phyloP scores from a whole-genome alignment of 2,888 invertebrate species.

The Megaustenia siamemsis region DNA sequence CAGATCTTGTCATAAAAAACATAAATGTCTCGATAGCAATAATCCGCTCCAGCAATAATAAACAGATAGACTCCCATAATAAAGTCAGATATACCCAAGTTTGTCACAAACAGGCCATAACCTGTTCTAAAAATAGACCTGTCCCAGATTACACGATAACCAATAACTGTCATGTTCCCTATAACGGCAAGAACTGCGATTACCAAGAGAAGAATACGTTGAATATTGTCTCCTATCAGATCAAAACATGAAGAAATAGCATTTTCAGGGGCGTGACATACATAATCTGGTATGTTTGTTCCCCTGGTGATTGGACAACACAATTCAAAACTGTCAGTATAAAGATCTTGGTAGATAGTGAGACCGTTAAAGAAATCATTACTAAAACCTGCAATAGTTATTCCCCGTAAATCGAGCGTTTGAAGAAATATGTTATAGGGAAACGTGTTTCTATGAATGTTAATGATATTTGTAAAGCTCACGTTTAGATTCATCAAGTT shows the following conservation, averaged over 20 bases:
- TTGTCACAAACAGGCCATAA: conserved; percentile 57
- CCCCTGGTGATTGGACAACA: conserved; percentile 27
- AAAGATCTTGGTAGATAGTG: neutral
- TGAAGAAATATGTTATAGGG: neutral
- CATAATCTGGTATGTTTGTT: neutral
- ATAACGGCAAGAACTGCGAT: conserved; percentile 59
- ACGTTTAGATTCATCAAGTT: neutral
- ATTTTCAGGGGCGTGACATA: conserved; percentile 57
- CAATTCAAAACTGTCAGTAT: neutral
- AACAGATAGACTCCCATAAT: conserved; percentile 65
- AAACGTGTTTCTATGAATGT: neutral
- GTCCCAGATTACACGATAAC: conserved; percentile 37
- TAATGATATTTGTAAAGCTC: neutral
- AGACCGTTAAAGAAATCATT: neutral
- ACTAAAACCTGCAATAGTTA: neutral
- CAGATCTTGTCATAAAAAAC: neutral
- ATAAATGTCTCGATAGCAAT: conserved; percentile 58
- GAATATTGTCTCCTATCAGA: conserved; percentile 57
- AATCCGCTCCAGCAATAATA: conserved; percentile 61
- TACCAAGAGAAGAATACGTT: conserved; percentile 37
- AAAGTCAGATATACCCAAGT: conserved; percentile 59
- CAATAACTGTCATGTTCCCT: conserved; percentile 60
- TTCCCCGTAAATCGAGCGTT: neutral
- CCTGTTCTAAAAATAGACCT: conserved; percentile 65
- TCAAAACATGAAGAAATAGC: conserved; percentile 60